Evolutionary conservation across 2,888 invertebrate genomes (phyloP).

Genomic region (Panopea generosa): DNA sequence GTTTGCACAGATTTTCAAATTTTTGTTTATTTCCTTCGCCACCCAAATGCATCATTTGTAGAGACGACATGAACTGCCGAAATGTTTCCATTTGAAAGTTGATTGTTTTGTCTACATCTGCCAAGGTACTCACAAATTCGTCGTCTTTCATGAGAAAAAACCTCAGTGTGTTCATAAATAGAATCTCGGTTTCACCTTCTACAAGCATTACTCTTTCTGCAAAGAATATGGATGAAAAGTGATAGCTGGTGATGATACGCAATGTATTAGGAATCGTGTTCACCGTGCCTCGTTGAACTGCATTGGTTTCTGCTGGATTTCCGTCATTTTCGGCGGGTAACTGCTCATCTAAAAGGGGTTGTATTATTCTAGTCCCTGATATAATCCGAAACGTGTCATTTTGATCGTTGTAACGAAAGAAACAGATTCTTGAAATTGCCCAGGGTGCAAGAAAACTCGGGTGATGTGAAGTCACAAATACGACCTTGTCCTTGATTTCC

Average conservation of each 20-base stretch:
- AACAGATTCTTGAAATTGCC: background rate
- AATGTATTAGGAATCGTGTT: background rate
- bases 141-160: background rate
- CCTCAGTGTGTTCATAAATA: constrained; percentile 6
- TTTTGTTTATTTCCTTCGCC: constrained; percentile 6
- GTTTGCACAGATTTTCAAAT: constrained; percentile 1
- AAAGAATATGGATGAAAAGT: constrained; percentile 9
- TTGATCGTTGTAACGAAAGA: background rate
- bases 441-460: constrained; percentile 2
- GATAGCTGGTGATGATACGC: constrained; percentile 1
- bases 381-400: background rate
- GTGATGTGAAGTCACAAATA: constrained; percentile 7
- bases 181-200: constrained; percentile 6
- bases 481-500: constrained; percentile 4
- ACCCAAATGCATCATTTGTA: constrained; percentile 4
- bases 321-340: too few species aligned
- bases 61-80: background rate
- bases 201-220: constrained; percentile 13
- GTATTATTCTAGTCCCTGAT: background rate
- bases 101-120: too few species aligned
- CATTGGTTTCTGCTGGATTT: too few species aligned
- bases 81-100: background rate
- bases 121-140: background rate
- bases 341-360: too few species aligned
- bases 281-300: too few species aligned